Evolutionary conservation across 2,888 invertebrate species (phyloP).

Genomic region (Epirrhoe alternata): DNA sequence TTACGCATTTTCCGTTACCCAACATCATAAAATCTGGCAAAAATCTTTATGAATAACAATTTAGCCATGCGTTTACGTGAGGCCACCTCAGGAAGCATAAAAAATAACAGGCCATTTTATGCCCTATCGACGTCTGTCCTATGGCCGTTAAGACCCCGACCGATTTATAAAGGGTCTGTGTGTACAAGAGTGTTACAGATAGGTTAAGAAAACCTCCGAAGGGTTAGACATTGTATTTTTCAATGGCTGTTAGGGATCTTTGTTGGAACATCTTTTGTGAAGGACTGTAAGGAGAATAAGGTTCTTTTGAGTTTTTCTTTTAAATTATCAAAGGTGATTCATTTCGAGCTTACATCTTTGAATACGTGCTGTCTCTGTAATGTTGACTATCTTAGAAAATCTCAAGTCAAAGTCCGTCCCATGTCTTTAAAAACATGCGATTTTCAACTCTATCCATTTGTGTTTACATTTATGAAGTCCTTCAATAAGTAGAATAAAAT

Average conservation of each 20-base stretch:
- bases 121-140: slow-evolving; percentile 48
- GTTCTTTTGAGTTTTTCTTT: not conserved
- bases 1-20: not conserved
- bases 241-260: slow-evolving; percentile 15
- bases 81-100: slow-evolving; percentile 45
- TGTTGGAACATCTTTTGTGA: slow-evolving; percentile 12
- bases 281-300: not conserved
- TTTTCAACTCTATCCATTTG: slow-evolving; percentile 47
- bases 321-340: not conserved
- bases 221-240: slow-evolving; percentile 22
- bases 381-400: slow-evolving; percentile 34
- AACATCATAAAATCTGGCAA: slow-evolving; percentile 18
- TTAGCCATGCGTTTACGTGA: slow-evolving; percentile 37
- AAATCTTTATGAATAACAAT: slow-evolving; percentile 38
- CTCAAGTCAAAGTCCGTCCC: slow-evolving; percentile 46
- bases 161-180: slow-evolving; percentile 42
- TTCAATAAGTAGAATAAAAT: too few species aligned
- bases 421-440: slow-evolving; percentile 43
- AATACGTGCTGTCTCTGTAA: not conserved
- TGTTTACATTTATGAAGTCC: slow-evolving; percentile 43
- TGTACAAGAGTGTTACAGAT: slow-evolving; percentile 29
- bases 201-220: slow-evolving; percentile 29
- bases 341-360: not conserved
- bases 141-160: slow-evolving; percentile 36
- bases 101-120: slow-evolving; percentile 48